These are phyloP conservation scores for Neelides folsomi DNA, from an alignment of 2,888 invertebrate genomes.

Conservation along the genomic window DNA sequence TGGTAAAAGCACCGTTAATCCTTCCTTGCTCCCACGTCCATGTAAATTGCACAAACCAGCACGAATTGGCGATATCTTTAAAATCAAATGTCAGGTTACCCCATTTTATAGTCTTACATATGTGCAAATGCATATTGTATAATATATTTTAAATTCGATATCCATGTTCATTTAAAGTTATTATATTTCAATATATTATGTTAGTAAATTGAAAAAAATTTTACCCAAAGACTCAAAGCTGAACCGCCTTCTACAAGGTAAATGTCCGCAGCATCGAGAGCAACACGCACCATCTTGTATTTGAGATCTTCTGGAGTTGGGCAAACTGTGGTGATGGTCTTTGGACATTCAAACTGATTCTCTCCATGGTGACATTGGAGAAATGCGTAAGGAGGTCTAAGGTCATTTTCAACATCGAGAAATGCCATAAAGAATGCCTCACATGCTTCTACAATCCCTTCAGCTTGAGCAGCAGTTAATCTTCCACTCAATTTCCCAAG, in stretches of 20 bases:
- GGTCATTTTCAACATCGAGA: constrained; percentile 76
- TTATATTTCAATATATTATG: too few relatives aligned
- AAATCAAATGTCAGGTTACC: constrained; percentile 11
- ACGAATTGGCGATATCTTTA: constrained; percentile 66
- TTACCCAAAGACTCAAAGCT: constrained; percentile 68
- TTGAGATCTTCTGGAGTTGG: constrained; percentile 74
- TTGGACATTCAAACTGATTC: constrained; percentile 51
- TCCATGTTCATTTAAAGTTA: too few relatives aligned
- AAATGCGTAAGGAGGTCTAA: constrained; percentile 65
- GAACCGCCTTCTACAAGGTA: constrained; percentile 80
- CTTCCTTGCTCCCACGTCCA: constrained; percentile 76
- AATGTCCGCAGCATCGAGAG: constrained; percentile 77
- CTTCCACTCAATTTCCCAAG: constrained; percentile 85
- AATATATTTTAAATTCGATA: too few relatives aligned
- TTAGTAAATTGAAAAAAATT: constrained; percentile 16
- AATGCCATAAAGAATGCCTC: constrained; percentile 77
- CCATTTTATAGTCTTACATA: neutral
- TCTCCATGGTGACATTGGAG: constrained; percentile 68
- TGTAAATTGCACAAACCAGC: constrained; percentile 89
- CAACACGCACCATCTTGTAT: constrained; percentile 80
- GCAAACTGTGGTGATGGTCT: constrained; percentile 44
- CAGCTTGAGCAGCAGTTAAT: constrained; percentile 73
- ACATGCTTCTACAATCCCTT: constrained; percentile 70
- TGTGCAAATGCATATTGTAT: too few relatives aligned
- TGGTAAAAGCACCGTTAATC: constrained; percentile 72